Evolutionary conservation across 1,140 invertebrate species (phyloP).

Genomic region (Pseudomyrmex dendroicus): DNA sequence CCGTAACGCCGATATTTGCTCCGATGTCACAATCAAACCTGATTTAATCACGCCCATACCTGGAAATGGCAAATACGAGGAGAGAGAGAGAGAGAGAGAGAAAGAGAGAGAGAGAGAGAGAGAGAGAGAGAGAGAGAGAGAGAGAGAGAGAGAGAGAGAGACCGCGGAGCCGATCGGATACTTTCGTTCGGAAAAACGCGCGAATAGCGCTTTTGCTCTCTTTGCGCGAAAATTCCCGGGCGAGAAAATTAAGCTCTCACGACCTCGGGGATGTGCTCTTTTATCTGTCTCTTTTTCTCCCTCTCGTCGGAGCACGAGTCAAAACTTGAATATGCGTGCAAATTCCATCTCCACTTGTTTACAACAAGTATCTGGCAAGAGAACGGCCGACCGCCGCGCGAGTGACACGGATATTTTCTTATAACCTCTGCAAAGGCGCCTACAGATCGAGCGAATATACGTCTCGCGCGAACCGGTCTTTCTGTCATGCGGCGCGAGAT

Average conservation of each 20-base stretch:
- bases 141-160: background rate
- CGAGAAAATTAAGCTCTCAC: slow-evolving; percentile 32
- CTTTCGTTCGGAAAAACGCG: slow-evolving; percentile 63
- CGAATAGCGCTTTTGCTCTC: slow-evolving; percentile 47
- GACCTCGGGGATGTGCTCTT: slow-evolving; percentile 54
- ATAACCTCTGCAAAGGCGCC: slow-evolving; percentile 68
- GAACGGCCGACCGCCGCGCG: slow-evolving; percentile 64
- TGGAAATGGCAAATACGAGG: background rate
- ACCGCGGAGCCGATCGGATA: background rate
- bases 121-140: slow-evolving; percentile 20
- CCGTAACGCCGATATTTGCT: slow-evolving; percentile 22
- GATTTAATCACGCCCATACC: slow-evolving; percentile 16
- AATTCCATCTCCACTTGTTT: slow-evolving; percentile 79
- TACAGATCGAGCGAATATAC: slow-evolving; percentile 29
- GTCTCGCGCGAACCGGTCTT: background rate
- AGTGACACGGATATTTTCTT: slow-evolving; percentile 78
- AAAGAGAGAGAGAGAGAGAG: too few species aligned
- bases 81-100: background rate
- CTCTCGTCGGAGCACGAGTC: too few species aligned
- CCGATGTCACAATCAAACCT: slow-evolving; percentile 18
- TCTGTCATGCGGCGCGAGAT: background rate
- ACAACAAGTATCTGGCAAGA: slow-evolving; percentile 71
- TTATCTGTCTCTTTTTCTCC: background rate
- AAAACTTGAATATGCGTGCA: slow-evolving; percentile 78
- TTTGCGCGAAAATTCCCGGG: slow-evolving; percentile 8